Evolutionary conservation across 1,140 invertebrate genomes (phyloP), one percentile per base, ranked within the genome.

Genomic region (Anoplophora glabripennis): DNA sequence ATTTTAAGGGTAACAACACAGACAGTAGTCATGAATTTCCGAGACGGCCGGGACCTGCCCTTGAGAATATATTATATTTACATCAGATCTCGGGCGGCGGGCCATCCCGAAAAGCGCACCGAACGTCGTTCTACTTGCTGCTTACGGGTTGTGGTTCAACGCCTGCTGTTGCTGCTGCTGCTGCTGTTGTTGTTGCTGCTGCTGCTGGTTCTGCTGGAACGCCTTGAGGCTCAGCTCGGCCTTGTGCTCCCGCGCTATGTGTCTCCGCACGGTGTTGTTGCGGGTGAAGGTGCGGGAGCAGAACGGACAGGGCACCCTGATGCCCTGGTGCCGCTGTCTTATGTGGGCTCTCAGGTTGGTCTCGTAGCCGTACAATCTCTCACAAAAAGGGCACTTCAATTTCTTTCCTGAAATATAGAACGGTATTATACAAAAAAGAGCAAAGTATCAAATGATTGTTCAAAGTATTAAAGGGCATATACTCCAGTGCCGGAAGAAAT

Each of bases 331-430:
- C 68, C 91, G 85, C 72, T 93, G 91, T 45, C 91, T 79, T 72
- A 94, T 93, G 76, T 94, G 92, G 41, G 92, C 92, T 40, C 92
- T 84, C 69, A 94, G 77, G 74, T 94, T 94, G 72, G 91, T 94
- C 80, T 94, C 91, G 75, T 94, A 94, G 37, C 92, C 90, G 76
- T 94, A 94, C n/a, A 93, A 80, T 68, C 91, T 84, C 76, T 94
- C 91, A 80, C 92, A 94, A 75, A 90, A 93, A 69, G 92, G 89
- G 77, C 92, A 94, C 78, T 93, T 92, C 59, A 94, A 79, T 77
- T 93, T 93, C 77, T 92, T 93, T 65, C 89, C 90, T 92, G 78
- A 0, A 78, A 77, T 57, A 62, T 47, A 63, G 15, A n/a, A n/a
- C n/a, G n/a, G n/a, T n/a, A n/a, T n/a, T n/a, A n/a, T n/a, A n/a